A percentile compares a stretch with the other conserved stretches of the same genome.
Conservation (phyloP, 2,113 vertebrate genomes). For the Cepphus grylle region DNA sequence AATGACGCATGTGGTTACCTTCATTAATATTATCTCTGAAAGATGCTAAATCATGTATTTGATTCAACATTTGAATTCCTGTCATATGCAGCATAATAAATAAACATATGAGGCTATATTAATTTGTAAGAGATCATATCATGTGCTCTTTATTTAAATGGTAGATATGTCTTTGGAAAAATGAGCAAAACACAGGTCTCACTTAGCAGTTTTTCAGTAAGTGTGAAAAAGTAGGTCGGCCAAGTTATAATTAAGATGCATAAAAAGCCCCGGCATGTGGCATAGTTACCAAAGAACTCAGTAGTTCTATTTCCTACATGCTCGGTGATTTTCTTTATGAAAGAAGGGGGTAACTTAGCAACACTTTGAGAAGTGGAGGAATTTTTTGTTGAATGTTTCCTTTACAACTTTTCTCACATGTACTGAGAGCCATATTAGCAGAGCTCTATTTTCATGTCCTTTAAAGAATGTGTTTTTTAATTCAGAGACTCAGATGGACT, state of each 20-base stretch:
- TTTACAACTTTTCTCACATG: background rate
- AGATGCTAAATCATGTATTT: background rate
- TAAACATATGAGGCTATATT: background rate
- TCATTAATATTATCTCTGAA: background rate
- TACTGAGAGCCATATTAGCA: background rate
- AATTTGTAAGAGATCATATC: background rate
- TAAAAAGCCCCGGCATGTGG: background rate
- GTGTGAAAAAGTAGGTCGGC: background rate
- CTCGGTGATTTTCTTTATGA: slow-evolving; percentile 33
- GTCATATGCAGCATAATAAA: background rate
- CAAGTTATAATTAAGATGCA: slow-evolving; percentile 29
- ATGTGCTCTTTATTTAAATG: background rate
- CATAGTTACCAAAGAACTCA: slow-evolving; percentile 1
- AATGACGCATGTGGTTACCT: background rate
- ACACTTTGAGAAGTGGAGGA: slow-evolving; percentile 27
- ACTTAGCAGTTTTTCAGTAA: background rate
- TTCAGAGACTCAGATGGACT: background rate
- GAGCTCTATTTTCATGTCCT: background rate
- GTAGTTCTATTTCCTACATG: slow-evolving; percentile 32
- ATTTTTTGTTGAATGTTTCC: slow-evolving; percentile 21
- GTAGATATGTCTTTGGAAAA: background rate
- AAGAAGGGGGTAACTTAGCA: slow-evolving; percentile 57
- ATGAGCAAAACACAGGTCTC: background rate
- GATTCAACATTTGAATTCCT: background rate
- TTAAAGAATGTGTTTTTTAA: background rate